Evolutionary conservation across 2,797 vertebrate species (phyloP).

Genomic region (Scomberomorus guttatus): DNA sequence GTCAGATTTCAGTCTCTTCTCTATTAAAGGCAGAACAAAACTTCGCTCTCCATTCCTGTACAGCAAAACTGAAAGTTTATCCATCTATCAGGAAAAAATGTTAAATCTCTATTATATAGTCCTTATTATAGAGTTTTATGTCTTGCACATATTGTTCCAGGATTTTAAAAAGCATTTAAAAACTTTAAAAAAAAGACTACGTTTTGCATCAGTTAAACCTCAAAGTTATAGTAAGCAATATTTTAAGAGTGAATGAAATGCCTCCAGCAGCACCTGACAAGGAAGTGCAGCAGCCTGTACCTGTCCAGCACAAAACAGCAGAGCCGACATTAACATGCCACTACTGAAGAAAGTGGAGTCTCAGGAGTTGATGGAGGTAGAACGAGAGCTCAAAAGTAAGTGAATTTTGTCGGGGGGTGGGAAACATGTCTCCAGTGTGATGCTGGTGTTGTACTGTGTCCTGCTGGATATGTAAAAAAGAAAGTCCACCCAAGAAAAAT

Average conservation of each 20-base stretch:
- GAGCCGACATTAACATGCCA: neutral
- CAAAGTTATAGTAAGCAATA: neutral
- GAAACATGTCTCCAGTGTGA: no score
- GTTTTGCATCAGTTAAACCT: no score
- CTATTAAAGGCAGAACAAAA: slow-evolving; percentile 29
- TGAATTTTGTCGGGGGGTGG: neutral
- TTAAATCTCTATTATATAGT: neutral
- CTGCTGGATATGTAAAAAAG: no score
- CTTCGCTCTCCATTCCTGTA: neutral
- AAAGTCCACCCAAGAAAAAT: no score
- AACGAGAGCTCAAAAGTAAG: neutral
- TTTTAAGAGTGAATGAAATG: neutral
- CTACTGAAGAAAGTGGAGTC: neutral
- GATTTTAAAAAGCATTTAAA: no score
- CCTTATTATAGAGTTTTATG: neutral
- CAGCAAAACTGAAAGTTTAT: slow-evolving; percentile 27
- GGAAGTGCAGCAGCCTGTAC: neutral
- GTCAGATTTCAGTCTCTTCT: slow-evolving; percentile 5
- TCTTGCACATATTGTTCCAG: neutral
- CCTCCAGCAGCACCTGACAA: neutral
- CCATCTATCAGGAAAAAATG: neutral
- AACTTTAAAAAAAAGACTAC: neutral
- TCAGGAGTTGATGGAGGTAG: neutral
- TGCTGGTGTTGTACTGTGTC: no score
- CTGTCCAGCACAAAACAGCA: neutral